Base-by-base conservation (phyloP, 2,113 vertebrate genomes). In the Hydrochoerus hydrochaeris region DNA sequence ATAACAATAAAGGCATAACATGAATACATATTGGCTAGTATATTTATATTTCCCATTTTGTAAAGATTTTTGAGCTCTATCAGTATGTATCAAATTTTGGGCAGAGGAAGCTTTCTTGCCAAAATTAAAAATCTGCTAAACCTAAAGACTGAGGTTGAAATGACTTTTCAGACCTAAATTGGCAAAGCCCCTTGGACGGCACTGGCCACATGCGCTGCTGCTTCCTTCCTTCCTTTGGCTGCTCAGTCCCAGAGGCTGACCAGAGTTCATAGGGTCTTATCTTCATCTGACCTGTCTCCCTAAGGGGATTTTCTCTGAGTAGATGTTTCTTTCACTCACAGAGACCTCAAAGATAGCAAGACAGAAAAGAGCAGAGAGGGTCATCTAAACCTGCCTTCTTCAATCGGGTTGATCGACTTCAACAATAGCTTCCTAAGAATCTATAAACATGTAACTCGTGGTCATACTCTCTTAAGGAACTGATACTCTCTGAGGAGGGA, bases 271-370 rank as follows among this genome's bases (percentile, higher is more conserved):
- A 96, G 57, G 54, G 88, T 19, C 57, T 86, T 81, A 58, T 91
- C 63, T 3, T 90, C 67, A 80, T 88, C 80, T 96, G 85, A 92
- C 67, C 67, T 89, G 38, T 77, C 87, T 96, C 69, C 17, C 81
- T 73, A 60, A 81, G 63, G 80, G 93, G 22, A 24, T 73, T 65
- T 90, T 91, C 63, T 96, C 52, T 93, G 52, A 57, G 28, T 57
- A 90, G 46, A 88, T 44, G 13, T 96, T 91, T 85, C 89, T 91
- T 91, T 85, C 24, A 85, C 52, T 97, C 87, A 96, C 95, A 97
- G 85, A 97, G 60, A 94, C 41, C 92, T 94, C 83, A 92, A 93
- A 96, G 84, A 69, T 28, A 71, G 22, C 87, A 38, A 90, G 62
- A 94, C 17, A 63, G 60, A 85, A 91, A 75, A 87, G 52, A 88